These are phyloP conservation scores for Saccopteryx leptura DNA, from an alignment of 2,113 vertebrate species.

Conservation along the genomic window DNA sequence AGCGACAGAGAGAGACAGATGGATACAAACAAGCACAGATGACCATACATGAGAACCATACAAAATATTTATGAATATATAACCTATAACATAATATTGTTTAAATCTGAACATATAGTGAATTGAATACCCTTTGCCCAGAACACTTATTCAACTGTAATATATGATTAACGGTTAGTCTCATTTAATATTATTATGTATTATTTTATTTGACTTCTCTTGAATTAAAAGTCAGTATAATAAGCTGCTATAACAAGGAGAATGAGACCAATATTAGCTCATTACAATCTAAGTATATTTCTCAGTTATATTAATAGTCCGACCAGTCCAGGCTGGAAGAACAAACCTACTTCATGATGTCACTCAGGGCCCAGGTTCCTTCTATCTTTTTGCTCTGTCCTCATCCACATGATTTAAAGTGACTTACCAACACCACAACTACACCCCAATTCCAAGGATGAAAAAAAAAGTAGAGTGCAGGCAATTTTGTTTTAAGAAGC, in stretches of 20 bases:
- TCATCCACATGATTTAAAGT: not conserved
- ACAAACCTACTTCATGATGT: fast-evolving
- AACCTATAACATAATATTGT: not conserved
- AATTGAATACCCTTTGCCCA: not conserved
- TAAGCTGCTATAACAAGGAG: not conserved
- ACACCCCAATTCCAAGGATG: not conserved
- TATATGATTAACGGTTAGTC: not conserved
- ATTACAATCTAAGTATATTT: not conserved
- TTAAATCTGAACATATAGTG: not conserved
- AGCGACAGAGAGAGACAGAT: not conserved
- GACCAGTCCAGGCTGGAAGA: not conserved
- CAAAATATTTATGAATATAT: not conserved
- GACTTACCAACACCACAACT: not conserved
- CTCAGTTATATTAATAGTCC: not conserved
- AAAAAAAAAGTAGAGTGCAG: not conserved
- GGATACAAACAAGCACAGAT: not conserved
- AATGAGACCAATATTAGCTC: not conserved
- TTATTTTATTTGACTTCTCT: not conserved
- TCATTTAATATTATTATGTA: not conserved
- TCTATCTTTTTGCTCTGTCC: not conserved
- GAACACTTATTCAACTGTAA: not conserved
- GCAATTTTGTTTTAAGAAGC: not conserved
- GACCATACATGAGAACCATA: not conserved
- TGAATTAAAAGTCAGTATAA: not conserved
- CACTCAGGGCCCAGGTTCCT: not conserved